Conservation (phyloP, 2,113 vertebrate species). For the Pseudorectes ferrugineus region DNA sequence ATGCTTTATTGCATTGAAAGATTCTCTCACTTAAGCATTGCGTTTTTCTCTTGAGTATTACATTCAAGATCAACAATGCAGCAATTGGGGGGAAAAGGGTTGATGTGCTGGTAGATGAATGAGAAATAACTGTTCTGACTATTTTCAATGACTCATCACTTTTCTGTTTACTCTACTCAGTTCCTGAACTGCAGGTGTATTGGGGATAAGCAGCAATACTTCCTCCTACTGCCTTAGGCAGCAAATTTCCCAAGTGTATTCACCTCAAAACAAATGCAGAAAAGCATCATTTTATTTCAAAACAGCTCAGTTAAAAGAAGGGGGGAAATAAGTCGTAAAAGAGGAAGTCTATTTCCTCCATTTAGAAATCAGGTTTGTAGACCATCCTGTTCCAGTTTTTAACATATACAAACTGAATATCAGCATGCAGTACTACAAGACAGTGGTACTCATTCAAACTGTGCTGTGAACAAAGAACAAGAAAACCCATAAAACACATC, state of each 20-base stretch:
- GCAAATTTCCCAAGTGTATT: neutral
- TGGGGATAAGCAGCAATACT: neutral
- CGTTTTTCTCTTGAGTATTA: neutral
- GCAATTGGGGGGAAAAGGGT: fast-evolving
- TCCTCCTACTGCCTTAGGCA: neutral
- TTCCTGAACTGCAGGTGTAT: neutral
- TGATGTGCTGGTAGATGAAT: neutral
- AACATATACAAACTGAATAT: neutral
- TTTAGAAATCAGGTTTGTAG: neutral
- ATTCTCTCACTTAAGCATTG: neutral
- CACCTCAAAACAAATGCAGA: neutral
- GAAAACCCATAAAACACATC: neutral
- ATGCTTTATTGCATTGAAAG: neutral
- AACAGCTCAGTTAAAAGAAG: neutral
- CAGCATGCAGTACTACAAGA: neutral
- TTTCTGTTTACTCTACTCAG: neutral
- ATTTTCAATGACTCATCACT: neutral
- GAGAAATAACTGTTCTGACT: neutral
- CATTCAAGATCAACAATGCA: neutral
- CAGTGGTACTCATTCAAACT: neutral
- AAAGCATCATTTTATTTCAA: neutral
- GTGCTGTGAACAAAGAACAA: neutral
- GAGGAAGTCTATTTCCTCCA: neutral
- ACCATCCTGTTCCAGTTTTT: neutral
- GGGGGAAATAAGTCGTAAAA: neutral